A percentile compares a stretch with the other conserved stretches of the same genome.
Evolutionary conservation across 2,888 invertebrate species (phyloP).

Genomic region (Lamellibrachia columna): DNA sequence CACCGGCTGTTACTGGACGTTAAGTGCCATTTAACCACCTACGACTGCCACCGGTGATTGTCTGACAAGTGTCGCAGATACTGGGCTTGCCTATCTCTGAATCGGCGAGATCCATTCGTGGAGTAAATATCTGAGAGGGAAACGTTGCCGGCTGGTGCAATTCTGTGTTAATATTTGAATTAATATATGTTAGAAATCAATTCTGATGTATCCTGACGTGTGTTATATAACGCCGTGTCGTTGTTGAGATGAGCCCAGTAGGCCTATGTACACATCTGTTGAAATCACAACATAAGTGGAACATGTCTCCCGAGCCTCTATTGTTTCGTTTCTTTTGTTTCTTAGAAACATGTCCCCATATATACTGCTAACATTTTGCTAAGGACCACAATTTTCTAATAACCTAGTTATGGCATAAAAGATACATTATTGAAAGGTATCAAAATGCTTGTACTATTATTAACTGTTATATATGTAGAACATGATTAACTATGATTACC

Average conservation of each 20-base stretch:
- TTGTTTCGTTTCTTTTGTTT: no score
- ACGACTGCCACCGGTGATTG: not conserved
- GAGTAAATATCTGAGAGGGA: not conserved
- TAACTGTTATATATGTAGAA: no score
- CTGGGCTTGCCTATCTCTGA: not conserved
- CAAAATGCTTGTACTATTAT: no score
- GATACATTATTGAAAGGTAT: no score
- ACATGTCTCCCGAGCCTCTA: not conserved
- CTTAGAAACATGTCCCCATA: no score
- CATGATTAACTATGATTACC: no score
- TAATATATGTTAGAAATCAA: not conserved
- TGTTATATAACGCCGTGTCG: not conserved
- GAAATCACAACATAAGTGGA: not conserved
- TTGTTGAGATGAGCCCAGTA: not conserved
- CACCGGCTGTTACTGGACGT: not conserved
- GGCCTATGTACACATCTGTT: not conserved
- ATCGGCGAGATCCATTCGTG: not conserved
- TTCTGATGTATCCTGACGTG: not conserved
- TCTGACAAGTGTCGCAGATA: not conserved
- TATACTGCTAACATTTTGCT: no score
- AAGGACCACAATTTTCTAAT: no score
- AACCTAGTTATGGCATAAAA: no score
- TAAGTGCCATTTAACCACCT: not conserved
- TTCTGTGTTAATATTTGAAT: not conserved
- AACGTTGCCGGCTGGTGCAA: not conserved